Evolutionary conservation across 2,888 invertebrate genomes (phyloP).

Genomic region (Stenodera caucasica): DNA sequence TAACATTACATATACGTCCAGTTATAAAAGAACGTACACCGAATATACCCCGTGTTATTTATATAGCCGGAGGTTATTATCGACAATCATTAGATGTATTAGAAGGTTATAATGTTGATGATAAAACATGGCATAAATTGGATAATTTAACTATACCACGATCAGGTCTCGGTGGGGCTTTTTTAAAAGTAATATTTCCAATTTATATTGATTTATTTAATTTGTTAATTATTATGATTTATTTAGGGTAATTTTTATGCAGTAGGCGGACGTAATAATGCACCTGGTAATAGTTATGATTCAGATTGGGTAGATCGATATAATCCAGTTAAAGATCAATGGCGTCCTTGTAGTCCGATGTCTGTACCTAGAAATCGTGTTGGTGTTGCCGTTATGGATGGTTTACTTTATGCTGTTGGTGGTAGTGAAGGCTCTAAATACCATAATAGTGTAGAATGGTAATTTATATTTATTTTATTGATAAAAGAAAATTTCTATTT

Average conservation of each 20-base stretch:
- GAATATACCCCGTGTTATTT: constrained; percentile 86
- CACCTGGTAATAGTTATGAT: constrained; percentile 83
- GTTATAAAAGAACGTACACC: constrained; percentile 84
- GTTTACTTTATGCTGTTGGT: constrained; percentile 80
- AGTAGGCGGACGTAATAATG: constrained; percentile 90
- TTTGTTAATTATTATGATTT: not conserved
- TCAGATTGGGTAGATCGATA: constrained; percentile 88
- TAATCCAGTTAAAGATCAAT: constrained; percentile 82
- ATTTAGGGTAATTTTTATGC: constrained; percentile 82
- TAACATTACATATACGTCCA: constrained; percentile 85
- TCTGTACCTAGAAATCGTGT: constrained; percentile 78
- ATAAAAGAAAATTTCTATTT: not conserved
- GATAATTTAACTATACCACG: constrained; percentile 84
- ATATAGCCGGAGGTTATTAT: constrained; percentile 88
- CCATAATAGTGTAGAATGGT: constrained; percentile 89
- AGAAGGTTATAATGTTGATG: constrained; percentile 87
- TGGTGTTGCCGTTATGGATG: constrained; percentile 82
- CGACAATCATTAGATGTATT: constrained; percentile 83
- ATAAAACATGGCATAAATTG: constrained; percentile 80
- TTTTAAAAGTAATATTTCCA: constrained; percentile 64
- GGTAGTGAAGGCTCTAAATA: constrained; percentile 84
- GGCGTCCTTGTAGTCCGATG: constrained; percentile 82
- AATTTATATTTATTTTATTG: constrained; percentile 42
- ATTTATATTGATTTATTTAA: constrained; percentile 5
- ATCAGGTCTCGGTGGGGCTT: constrained; percentile 85